phyloP scores from a whole-genome alignment of 2,888 invertebrate genomes.

The Chalcis sispes region DNA sequence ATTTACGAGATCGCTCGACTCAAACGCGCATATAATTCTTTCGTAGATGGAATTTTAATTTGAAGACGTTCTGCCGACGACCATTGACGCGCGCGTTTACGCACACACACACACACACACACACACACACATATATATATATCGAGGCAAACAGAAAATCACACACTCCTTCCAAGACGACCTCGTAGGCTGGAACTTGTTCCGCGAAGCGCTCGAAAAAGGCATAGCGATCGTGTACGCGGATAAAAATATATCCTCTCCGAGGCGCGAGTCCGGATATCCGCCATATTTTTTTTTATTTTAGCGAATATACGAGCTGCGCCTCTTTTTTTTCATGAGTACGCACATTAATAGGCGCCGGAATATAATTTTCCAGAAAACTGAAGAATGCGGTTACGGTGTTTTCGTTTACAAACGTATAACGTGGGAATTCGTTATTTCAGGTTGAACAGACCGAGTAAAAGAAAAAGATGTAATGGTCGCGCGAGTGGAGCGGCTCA shows the following conservation, averaged over 20 bases:
- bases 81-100: neutral
- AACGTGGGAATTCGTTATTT: constrained; percentile 49
- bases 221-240: constrained; percentile 38
- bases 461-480: no score
- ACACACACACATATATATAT: no score
- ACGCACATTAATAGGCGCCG: neutral
- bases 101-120: neutral
- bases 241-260: constrained; percentile 49
- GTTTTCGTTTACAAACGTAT: constrained; percentile 37
- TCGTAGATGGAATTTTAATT: constrained; percentile 55
- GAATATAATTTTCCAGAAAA: constrained; percentile 36
- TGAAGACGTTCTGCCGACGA: constrained; percentile 19
- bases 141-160: no score
- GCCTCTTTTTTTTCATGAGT: neutral
- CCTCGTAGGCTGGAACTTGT: constrained; percentile 6
- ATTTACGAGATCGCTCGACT: constrained; percentile 41
- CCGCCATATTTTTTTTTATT: constrained; percentile 52
- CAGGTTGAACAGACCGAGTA: neutral
- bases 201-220: constrained; percentile 44
- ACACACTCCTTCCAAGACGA: neutral
- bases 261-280: constrained; percentile 48
- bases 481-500: constrained; percentile 43
- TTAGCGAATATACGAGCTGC: no score
- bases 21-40: constrained; percentile 49
- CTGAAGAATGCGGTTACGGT: constrained; percentile 10